phyloP scores from a whole-genome alignment of 2,888 invertebrate species.

The Altica lythri region DNA sequence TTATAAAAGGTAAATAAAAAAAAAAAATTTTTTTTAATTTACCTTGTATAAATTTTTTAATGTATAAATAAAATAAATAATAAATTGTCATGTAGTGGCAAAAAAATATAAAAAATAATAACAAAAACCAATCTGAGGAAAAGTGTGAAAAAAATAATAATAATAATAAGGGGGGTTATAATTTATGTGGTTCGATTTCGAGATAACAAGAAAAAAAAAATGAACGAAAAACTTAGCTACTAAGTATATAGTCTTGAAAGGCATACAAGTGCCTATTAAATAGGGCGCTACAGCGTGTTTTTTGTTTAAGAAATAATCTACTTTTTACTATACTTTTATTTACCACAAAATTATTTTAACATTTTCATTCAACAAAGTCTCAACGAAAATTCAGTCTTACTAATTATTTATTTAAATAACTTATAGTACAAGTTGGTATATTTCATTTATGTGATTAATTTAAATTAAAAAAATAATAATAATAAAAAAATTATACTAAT shows the following conservation, averaged over 20 bases:
- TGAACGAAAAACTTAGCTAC: constrained; percentile 46
- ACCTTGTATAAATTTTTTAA: not conserved
- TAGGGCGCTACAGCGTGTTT: constrained; percentile 3
- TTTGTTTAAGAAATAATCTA: not conserved
- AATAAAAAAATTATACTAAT: no score
- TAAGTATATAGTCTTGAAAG: constrained; percentile 51
- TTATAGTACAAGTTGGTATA: no score
- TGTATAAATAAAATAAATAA: constrained; percentile 22
- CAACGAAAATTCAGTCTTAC: no score
- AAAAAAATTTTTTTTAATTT: not conserved
- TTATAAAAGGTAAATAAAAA: no score
- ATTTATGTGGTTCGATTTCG: constrained; percentile 36
- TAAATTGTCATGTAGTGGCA: constrained; percentile 19
- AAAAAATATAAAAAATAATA: constrained; percentile 7
- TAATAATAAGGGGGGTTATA: constrained; percentile 1
- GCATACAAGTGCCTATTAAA: constrained; percentile 38
- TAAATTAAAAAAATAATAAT: no score
- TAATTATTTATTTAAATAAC: no score
- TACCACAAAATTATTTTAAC: no score
- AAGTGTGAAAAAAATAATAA: not conserved
- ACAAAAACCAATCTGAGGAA: constrained; percentile 1
- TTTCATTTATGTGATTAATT: no score
- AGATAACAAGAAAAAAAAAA: constrained; percentile 33
- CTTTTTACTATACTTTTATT: not conserved
- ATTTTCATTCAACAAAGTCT: no score